Evolutionary conservation across 1,140 invertebrate genomes (phyloP), one percentile per base, ranked within the genome.

Genomic region (Sinonovacula constricta): DNA sequence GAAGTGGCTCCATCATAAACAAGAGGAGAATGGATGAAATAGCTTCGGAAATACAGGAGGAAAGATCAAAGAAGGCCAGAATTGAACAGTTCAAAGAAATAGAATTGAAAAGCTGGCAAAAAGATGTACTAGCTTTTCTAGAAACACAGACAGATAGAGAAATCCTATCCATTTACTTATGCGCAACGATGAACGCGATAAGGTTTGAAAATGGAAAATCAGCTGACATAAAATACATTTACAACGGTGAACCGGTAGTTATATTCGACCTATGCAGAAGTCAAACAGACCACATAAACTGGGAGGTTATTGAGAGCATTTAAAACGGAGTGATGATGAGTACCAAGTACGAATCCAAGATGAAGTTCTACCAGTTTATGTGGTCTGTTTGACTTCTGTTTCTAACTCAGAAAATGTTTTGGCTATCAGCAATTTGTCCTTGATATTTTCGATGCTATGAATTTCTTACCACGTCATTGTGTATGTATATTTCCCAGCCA

Each of bases 211-310:
- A 49, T 49, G 45, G 45, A 12, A 49, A 49, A n/a, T 49, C 45
- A n/a, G 12, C n/a, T 14, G 45, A 49, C 45, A 49, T 49, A 14
- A 49, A 49, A n/a, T 49, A 49, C n/a, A 49, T 49, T 12, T 49
- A 49, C 45, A 49, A 49, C 12, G 45, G n/a, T n/a, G 12, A 49
- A n/a, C 12, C 12, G 45, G 12, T 14, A 12, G 45, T 49, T 49
- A n/a, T 49, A n/a, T 49, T 49, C n/a, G 45, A 49, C 45, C 45
- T 49, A 12, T 49, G 45, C 45, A 49, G 45, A 49, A 49, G 45
- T n/a, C n/a, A n/a, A 49, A 12, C 12, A 12, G n/a, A 49, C 45
- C n/a, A 49, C 45, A 49, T 49, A 12, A 49, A 49, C 45, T 49
- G n/a, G 12, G 45, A 49, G n/a, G 45, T 49, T n/a, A 12, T 49